phyloP scores from a whole-genome alignment of 2,797 vertebrate genomes.

The Ambastaia sidthimunki region DNA sequence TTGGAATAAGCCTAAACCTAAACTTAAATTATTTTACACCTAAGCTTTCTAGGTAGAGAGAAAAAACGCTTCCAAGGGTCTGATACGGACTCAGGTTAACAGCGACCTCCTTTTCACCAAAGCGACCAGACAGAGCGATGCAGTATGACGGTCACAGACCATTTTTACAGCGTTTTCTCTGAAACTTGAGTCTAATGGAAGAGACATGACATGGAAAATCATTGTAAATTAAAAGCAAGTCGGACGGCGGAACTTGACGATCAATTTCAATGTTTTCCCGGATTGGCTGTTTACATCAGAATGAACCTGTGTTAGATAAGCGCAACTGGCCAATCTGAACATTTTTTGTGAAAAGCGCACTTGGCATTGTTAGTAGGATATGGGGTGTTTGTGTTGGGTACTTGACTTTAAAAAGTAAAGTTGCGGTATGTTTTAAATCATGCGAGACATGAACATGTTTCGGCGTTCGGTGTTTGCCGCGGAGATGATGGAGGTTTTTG shows the following conservation, averaged over 20 bases:
- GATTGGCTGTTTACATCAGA: slow-evolving; percentile 26
- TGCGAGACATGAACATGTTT: slow-evolving; percentile 83
- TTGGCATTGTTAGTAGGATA: neutral
- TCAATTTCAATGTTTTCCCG: slow-evolving; percentile 5
- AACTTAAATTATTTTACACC: slow-evolving; percentile 31
- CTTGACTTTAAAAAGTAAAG: neutral
- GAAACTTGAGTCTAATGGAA: neutral
- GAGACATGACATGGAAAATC: neutral
- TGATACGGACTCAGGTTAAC: neutral
- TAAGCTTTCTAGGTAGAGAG: slow-evolving; percentile 40
- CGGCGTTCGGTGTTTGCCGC: slow-evolving; percentile 88
- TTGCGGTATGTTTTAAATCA: neutral
- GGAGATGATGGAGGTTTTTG: slow-evolving; percentile 91
- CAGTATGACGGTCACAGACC: neutral
- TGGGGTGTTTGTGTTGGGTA: neutral
- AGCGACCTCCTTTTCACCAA: neutral
- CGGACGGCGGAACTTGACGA: neutral
- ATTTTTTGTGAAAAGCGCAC: neutral
- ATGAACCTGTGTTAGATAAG: slow-evolving; percentile 2
- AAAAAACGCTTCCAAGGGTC: slow-evolving; percentile 21
- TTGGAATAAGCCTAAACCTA: too few species aligned
- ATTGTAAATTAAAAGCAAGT: neutral
- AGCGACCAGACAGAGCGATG: neutral
- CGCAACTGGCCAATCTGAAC: too few species aligned
- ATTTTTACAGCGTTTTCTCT: neutral